Conservation (phyloP, 2,797 vertebrate species). For the Simalia tracyae region DNA sequence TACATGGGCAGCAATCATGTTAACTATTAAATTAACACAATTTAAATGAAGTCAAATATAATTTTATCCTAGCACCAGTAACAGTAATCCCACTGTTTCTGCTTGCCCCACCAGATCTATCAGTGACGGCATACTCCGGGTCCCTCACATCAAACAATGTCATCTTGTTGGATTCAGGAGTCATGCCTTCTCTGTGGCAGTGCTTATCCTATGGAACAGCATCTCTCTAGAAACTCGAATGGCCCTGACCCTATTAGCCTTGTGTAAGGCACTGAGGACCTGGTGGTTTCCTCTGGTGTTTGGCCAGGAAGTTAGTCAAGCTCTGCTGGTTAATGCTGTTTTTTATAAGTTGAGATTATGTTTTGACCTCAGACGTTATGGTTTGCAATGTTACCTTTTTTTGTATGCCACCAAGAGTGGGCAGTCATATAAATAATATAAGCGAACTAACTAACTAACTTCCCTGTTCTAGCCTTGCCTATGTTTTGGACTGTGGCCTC, state of each 20-base stretch:
- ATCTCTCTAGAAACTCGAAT: not conserved
- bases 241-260: not conserved
- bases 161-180: not conserved
- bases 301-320: not conserved
- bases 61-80: not conserved
- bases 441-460: not conserved
- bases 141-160: not conserved
- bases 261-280: not conserved
- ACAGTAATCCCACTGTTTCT: not conserved
- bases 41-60: not conserved
- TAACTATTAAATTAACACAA: not conserved
- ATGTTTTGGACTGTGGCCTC: not conserved
- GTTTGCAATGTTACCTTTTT: not conserved
- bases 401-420: not conserved
- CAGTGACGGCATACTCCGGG: not conserved
- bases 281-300: not conserved
- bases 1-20: not conserved
- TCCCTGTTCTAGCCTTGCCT: not conserved
- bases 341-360: not conserved
- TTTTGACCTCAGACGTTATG: not conserved
- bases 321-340: not conserved
- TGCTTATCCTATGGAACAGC: not conserved
- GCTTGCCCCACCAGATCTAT: not conserved
- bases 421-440: not conserved
- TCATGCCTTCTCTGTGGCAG: not conserved